Percentiles rank a stretch among this genome's conserved stretches.
These are phyloP conservation scores for Melieria crassipennis DNA, from an alignment of 2,888 invertebrate genomes.

Conservation along the genomic window DNA sequence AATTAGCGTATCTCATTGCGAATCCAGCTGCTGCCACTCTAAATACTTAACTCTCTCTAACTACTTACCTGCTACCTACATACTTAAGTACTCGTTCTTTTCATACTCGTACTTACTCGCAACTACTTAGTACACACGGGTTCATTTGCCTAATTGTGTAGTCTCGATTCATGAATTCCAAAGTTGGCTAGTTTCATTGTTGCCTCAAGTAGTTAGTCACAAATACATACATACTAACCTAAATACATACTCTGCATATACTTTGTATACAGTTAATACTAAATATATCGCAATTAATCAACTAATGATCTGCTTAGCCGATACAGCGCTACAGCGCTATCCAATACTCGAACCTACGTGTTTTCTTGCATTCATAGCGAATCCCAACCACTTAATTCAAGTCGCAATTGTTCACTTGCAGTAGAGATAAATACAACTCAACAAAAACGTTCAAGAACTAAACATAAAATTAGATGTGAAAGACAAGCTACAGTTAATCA, in stretches of 20 bases:
- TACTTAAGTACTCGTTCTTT: constrained; percentile 17
- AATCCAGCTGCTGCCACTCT: too few relatives aligned
- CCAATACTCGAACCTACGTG: background rate
- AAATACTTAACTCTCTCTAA: too few relatives aligned
- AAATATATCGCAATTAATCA: too few relatives aligned
- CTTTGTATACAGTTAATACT: too few relatives aligned
- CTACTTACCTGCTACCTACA: background rate
- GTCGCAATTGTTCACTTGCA: too few relatives aligned
- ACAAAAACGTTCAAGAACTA: background rate
- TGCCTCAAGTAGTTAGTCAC: constrained; percentile 40
- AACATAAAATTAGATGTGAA: too few relatives aligned
- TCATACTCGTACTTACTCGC: constrained; percentile 6
- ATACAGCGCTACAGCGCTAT: background rate
- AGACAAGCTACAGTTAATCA: background rate
- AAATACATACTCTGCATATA: background rate
- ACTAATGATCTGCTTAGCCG: too few relatives aligned
- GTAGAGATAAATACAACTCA: too few relatives aligned
- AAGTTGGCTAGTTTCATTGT: constrained; percentile 40
- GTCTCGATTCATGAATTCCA: constrained; percentile 29
- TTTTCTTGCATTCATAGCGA: background rate
- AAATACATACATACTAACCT: constrained; percentile 6
- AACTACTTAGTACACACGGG: background rate
- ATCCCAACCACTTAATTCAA: too few relatives aligned
- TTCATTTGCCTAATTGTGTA: constrained; percentile 39
- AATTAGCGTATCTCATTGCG: constrained; percentile 44